Evolutionary conservation across 2,888 invertebrate species (phyloP).

Genomic region (Hirtodrosophila trivittata): DNA sequence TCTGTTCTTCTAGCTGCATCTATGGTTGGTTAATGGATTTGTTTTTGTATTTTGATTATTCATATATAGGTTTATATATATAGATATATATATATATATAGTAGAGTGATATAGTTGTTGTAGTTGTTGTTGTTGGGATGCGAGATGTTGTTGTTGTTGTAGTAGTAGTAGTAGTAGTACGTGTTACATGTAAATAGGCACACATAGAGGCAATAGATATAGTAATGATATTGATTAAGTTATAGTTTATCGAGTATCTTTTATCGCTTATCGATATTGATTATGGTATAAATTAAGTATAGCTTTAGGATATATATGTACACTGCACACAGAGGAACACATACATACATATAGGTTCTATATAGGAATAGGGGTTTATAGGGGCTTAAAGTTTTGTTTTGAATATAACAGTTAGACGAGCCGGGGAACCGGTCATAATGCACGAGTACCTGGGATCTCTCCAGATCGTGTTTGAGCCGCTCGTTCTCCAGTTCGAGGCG

Average conservation of each 20-base stretch:
- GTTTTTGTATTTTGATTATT: conserved; percentile 66
- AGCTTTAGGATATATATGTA: conserved; percentile 49
- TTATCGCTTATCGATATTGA: conserved; percentile 20
- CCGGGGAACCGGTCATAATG: conserved; percentile 82
- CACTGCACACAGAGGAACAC: conserved; percentile 55
- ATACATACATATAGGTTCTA: conserved; percentile 33
- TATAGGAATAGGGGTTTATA: conserved; percentile 37
- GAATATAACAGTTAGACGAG: conserved; percentile 4
- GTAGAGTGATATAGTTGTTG: conserved; percentile 51
- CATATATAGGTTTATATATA: conserved; percentile 32
- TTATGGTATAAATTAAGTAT: conserved; percentile 41
- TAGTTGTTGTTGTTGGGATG: conserved; percentile 57
- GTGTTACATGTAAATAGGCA: conserved; percentile 77
- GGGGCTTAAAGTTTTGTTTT: too few species aligned
- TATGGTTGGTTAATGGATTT: conserved; percentile 70
- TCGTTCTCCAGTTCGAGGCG: conserved; percentile 96
- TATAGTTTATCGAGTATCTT: too few species aligned
- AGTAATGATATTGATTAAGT: conserved; percentile 35
- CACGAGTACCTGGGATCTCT: conserved; percentile 88
- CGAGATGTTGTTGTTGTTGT: conserved; percentile 56
- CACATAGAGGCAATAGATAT: conserved; percentile 65
- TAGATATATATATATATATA: conserved; percentile 41
- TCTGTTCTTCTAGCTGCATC: conserved; percentile 83
- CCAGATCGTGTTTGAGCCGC: conserved; percentile 92
- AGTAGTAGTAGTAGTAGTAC: conserved; percentile 42